These are phyloP conservation scores for Carcina quercana DNA, from an alignment of 2,888 invertebrate genomes.

Conservation along the genomic window DNA sequence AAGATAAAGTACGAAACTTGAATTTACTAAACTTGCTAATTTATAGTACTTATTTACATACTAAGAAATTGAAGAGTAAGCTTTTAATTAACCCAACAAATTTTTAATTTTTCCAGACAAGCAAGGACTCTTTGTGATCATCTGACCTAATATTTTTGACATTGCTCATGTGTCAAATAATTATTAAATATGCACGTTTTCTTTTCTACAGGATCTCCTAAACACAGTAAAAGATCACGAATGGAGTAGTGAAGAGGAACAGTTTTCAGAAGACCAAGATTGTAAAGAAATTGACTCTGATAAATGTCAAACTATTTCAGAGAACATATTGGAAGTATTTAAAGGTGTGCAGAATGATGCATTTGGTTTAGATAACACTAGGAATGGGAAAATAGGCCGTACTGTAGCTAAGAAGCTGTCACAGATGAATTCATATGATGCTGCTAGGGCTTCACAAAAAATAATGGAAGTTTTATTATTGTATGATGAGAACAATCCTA, in stretches of 20 bases:
- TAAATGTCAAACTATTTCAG: slow-evolving; percentile 40
- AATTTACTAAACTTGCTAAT: slow-evolving; percentile 3
- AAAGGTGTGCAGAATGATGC: slow-evolving; percentile 48
- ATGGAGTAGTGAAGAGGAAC: slow-evolving; percentile 26
- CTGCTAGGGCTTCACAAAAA: slow-evolving; percentile 39
- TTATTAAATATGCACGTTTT: no score
- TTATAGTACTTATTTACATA: neutral
- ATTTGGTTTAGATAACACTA: slow-evolving; percentile 40
- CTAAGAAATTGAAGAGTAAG: no score
- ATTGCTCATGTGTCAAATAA: no score
- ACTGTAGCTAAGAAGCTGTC: slow-evolving; percentile 41
- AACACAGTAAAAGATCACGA: slow-evolving; percentile 17
- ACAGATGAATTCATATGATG: slow-evolving; percentile 47
- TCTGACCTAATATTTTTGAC: no score
- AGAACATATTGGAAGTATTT: slow-evolving; percentile 43
- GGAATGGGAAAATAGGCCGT: slow-evolving; percentile 40
- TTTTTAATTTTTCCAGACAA: no score
- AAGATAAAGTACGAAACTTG: slow-evolving; percentile 26
- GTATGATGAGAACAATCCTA: slow-evolving; percentile 50
- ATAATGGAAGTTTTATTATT: slow-evolving; percentile 48
- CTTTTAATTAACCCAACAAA: no score
- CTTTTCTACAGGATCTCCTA: slow-evolving; percentile 23
- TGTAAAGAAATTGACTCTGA: slow-evolving; percentile 6
- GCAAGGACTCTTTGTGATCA: no score
- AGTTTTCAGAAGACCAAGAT: slow-evolving; percentile 9